Evolutionary conservation across 2,113 vertebrate species (phyloP).

Genomic region (Siniperca knerii): DNA sequence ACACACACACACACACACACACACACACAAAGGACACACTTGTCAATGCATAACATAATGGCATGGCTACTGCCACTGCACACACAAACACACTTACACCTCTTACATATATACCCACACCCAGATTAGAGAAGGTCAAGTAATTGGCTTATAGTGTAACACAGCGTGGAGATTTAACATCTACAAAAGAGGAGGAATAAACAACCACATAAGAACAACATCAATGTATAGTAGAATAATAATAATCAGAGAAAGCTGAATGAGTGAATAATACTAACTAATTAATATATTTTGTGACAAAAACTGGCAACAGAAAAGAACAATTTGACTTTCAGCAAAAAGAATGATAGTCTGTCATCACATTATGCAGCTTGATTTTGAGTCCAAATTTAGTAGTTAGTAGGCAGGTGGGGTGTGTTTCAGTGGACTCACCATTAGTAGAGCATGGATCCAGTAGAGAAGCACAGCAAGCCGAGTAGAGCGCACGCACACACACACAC

Average conservation of each 20-base stretch:
- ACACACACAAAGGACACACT: constrained; percentile 15
- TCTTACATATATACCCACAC: constrained; percentile 15
- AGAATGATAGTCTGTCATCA: not conserved
- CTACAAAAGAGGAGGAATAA: constrained; percentile 41
- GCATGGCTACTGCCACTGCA: constrained; percentile 6
- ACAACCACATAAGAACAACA: constrained; percentile 14
- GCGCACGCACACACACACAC: not conserved
- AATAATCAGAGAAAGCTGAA: not conserved
- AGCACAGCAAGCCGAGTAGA: constrained; percentile 20
- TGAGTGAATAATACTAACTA: not conserved
- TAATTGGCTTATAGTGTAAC: constrained; percentile 75
- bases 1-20: not conserved
- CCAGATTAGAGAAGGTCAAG: constrained; percentile 73
- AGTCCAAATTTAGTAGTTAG: not conserved
- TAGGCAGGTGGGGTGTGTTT: not conserved
- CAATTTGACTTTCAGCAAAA: not conserved
- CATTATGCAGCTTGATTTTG: not conserved
- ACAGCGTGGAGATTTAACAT: constrained; percentile 68
- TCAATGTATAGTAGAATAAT: not conserved
- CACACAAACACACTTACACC: constrained; percentile 11
- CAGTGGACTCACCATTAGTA: constrained; percentile 65
- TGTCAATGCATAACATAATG: constrained; percentile 30
- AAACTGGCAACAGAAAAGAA: not conserved
- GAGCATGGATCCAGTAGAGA: constrained; percentile 45
- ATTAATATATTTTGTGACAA: not conserved